A percentile compares a stretch with the other conserved stretches of the same genome.
Evolutionary conservation across 2,113 vertebrate species (phyloP).

Genomic region (Nycticebus coucang): DNA sequence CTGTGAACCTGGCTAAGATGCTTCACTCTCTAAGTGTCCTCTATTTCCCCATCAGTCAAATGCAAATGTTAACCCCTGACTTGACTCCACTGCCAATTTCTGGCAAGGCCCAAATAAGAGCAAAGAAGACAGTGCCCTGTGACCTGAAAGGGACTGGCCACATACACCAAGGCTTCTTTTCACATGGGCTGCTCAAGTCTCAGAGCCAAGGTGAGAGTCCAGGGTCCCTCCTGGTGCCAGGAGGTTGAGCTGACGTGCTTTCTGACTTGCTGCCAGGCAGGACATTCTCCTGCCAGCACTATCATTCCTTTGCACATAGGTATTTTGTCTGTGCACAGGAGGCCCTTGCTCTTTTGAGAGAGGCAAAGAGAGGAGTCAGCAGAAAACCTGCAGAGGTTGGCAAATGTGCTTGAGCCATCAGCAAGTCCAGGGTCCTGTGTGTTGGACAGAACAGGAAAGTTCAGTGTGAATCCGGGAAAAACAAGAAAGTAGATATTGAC

Average conservation of each 20-base stretch:
- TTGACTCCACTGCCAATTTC: neutral
- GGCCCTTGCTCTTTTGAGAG: constrained; percentile 70
- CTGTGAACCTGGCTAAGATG: neutral
- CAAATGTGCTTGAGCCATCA: constrained; percentile 54
- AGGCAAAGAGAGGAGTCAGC: constrained; percentile 67
- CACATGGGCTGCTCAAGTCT: neutral
- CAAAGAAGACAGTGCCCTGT: neutral
- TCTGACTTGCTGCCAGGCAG: constrained; percentile 52
- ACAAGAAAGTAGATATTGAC: constrained; percentile 13
- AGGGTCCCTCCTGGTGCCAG: neutral
- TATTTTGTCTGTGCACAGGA: constrained; percentile 66
- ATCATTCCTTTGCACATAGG: constrained; percentile 63
- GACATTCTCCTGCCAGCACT: constrained; percentile 50
- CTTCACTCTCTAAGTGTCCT: neutral
- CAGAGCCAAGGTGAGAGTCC: constrained; percentile 59
- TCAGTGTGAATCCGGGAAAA: constrained; percentile 39
- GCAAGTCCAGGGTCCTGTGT: constrained; percentile 63
- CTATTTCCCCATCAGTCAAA: constrained; percentile 8
- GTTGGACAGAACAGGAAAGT: constrained; percentile 63
- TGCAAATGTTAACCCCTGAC: neutral
- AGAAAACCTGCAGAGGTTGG: constrained; percentile 72
- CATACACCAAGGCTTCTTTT: constrained; percentile 22
- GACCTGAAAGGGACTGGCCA: constrained; percentile 30
- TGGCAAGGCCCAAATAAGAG: neutral
- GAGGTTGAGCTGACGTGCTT: constrained; percentile 23